Conservation (phyloP, 2,888 invertebrate species). For the Erpobdella octoculata region DNA sequence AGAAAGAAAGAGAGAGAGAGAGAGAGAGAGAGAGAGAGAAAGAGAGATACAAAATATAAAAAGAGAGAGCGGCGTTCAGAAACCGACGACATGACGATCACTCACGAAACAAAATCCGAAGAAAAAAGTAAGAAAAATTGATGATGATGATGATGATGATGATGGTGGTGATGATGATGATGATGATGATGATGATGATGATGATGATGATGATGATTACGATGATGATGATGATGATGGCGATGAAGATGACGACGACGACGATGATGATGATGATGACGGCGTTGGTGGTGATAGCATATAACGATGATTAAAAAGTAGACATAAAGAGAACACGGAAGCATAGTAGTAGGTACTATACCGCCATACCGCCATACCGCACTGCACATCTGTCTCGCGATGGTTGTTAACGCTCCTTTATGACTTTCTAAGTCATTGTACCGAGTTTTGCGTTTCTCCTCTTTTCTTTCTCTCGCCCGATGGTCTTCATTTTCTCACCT, state of each 20-base stretch:
- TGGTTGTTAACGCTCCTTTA: not conserved
- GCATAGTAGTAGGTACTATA: too few relatives aligned
- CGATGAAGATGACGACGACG: conserved; percentile 17
- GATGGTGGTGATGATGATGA: conserved; percentile 16
- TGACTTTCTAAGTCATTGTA: not conserved
- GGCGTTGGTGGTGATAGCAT: not conserved
- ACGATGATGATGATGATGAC: conserved; percentile 10
- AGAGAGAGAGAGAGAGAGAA: too few relatives aligned
- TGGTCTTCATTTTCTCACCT: not conserved
- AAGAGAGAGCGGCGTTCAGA: too few relatives aligned
- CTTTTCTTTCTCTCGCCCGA: not conserved
- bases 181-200: conserved; percentile 27
- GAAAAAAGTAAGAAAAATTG: not conserved
- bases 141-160: conserved; percentile 1
- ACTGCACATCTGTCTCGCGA: too few relatives aligned
- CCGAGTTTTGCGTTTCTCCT: not conserved
- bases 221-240: conserved; percentile 20
- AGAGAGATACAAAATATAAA: too few relatives aligned
- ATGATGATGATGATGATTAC: conserved; percentile 20
- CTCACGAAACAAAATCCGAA: too few relatives aligned
- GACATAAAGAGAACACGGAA: not conserved
- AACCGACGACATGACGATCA: not conserved
- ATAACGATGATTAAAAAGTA: not conserved
- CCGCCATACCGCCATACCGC: too few relatives aligned
- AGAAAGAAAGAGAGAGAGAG: too few relatives aligned